Conservation (phyloP, 2,888 invertebrate species). For the Drosophila vallismaia region DNA sequence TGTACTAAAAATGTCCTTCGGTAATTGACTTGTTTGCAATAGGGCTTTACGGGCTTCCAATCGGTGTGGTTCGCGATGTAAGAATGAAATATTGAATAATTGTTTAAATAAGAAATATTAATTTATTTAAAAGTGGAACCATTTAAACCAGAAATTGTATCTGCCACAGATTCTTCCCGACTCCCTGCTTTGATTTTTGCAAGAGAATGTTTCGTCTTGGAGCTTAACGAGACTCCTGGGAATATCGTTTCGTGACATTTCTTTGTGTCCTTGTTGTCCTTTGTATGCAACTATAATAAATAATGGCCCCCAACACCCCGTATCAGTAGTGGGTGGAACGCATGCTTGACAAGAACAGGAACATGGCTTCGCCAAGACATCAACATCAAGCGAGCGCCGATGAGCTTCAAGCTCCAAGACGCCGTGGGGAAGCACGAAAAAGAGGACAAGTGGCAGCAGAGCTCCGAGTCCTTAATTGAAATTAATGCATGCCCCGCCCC, state of each 20-base stretch:
- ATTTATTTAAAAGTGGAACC: neutral
- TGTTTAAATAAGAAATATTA: neutral
- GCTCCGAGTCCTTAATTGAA: slow-evolving; percentile 67
- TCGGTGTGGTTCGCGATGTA: neutral
- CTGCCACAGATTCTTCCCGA: slow-evolving; percentile 14
- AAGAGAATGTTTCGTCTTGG: slow-evolving; percentile 36
- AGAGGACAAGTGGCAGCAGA: slow-evolving; percentile 49
- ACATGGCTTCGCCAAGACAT: slow-evolving; percentile 37
- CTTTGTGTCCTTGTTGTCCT: slow-evolving; percentile 66
- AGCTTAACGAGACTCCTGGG: slow-evolving; percentile 77
- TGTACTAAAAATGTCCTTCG: slow-evolving; percentile 32
- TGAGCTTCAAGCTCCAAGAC: slow-evolving; percentile 18
- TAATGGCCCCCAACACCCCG: slow-evolving; percentile 55
- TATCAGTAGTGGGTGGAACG: slow-evolving; percentile 47
- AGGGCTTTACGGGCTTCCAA: slow-evolving; percentile 35
- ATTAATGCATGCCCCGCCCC: slow-evolving; percentile 64
- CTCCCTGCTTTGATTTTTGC: slow-evolving; percentile 47
- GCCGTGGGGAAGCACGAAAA: slow-evolving; percentile 28
- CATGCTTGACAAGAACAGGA: slow-evolving; percentile 52
- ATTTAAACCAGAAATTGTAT: neutral
- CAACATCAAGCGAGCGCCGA: slow-evolving; percentile 27
- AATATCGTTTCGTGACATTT: slow-evolving; percentile 69
- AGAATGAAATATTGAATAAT: neutral
- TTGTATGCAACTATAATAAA: slow-evolving; percentile 76
- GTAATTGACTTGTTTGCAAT: slow-evolving; percentile 48